Evolutionary conservation across 2,113 vertebrate species (phyloP), one percentile per base, ranked within the genome.

Genomic region (Leucosticte australis): DNA sequence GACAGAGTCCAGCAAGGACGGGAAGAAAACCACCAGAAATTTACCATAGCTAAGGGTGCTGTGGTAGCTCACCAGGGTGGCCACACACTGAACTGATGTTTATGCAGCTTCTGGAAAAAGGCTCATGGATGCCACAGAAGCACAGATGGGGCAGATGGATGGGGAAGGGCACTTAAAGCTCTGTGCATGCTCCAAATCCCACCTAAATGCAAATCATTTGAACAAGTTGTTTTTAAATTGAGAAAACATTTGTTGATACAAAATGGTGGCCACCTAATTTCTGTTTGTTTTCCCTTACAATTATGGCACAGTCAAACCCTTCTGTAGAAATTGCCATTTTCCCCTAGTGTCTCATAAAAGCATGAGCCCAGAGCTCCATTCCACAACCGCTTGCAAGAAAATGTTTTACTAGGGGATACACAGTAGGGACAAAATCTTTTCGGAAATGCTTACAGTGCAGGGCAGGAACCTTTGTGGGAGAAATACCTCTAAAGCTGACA

Each of bases 31-130:
- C 20, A 6, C 18, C 49, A 78, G 63, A 53, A 46, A 31, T 44
- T 55, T 18, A n/a, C 10, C 28, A 37, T 2, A 1, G 12, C 20
- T 28, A 9, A 33, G 0, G 0, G 31, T 46, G 19, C 30, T 56
- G 15, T 30, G 15, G 39, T 17, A 60, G 24, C 56, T 62, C 74
- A 31, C 14, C 10, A 20, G 23, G 26, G 9, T 20, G 17, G 35
- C 4, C 1, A 3, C 23, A 47, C 14, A 47, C 8, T 2, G 0
- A 71, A 11, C 23, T 31, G 19, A 20, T 26, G 6, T 65, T 94
- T 46, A 49, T 62, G 26, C 42, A 33, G 33, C 20, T 86, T 14
- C 41, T 87, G 2, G 2, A 4, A 39, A 52, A 31, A 33, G 44
- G 30, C 5, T 57, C 42, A 28, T 4, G 2, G 10, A 28, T 70